Conservation (phyloP, 1,140 invertebrate species). For the Amphibalanus amphitrite region DNA sequence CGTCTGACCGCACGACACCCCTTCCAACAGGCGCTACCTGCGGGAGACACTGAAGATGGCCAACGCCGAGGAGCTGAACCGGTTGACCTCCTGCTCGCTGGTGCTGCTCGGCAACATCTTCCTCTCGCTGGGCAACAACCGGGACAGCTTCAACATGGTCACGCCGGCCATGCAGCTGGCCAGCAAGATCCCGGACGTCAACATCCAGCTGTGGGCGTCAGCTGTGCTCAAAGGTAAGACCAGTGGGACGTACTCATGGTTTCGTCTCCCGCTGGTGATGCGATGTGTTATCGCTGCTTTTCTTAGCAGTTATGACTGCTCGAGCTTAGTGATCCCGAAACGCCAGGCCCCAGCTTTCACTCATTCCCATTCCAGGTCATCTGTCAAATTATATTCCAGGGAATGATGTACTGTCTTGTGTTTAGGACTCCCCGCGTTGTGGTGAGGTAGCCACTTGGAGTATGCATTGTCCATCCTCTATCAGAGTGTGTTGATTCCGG, state of each 20-base stretch:
- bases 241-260: not conserved
- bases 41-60: conserved; percentile 95
- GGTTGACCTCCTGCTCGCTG: conserved; percentile 81
- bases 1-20: too few species aligned
- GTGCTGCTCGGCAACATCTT: conserved; percentile 91
- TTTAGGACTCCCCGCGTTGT: too few species aligned
- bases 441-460: too few species aligned
- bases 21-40: conserved; percentile 59
- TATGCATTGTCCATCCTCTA: too few species aligned
- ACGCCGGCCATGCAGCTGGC: conserved; percentile 96
- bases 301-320: not conserved
- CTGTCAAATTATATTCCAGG: too few species aligned
- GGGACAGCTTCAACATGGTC: conserved; percentile 97
- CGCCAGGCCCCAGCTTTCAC: too few species aligned
- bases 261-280: not conserved
- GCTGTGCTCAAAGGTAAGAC: conserved; percentile 79
- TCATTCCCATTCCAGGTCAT: too few species aligned
- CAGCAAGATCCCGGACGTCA: conserved; percentile 93
- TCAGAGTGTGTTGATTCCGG: too few species aligned
- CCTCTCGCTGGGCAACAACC: conserved; percentile 76
- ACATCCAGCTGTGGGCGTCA: conserved; percentile 93
- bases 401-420: too few species aligned
- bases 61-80: conserved; percentile 89
- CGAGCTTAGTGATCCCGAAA: too few species aligned
- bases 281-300: not conserved